Conservation (phyloP, 2,888 invertebrate genomes). For the Cantharis nigra region DNA sequence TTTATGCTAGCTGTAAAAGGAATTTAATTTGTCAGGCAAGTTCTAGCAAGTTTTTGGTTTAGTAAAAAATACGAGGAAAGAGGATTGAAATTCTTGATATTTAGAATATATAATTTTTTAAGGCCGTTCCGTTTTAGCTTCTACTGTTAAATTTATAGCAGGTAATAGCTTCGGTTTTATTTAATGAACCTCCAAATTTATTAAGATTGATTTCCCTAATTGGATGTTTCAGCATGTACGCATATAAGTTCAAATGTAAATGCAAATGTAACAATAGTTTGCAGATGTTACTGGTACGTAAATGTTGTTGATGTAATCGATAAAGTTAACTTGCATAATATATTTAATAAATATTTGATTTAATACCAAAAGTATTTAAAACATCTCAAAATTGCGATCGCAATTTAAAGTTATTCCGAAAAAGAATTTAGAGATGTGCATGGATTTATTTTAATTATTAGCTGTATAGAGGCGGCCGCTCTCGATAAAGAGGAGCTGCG, state of each 20-base stretch:
- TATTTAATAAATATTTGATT: neutral
- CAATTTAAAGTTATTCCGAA: neutral
- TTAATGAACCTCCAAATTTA: neutral
- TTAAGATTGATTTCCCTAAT: neutral
- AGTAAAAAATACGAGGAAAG: conserved; percentile 6
- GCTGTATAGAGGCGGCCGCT: neutral
- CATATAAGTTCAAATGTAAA: neutral
- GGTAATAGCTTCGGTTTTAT: neutral
- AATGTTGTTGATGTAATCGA: neutral
- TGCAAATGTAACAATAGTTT: conserved; percentile 1
- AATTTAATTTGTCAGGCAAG: conserved; percentile 22
- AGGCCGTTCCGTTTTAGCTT: neutral
- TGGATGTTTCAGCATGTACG: neutral
- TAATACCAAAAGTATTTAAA: neutral
- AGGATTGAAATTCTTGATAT: conserved; percentile 8
- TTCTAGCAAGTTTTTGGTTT: conserved; percentile 9
- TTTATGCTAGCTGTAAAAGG: conserved; percentile 14
- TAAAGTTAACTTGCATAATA: neutral
- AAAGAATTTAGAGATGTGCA: neutral
- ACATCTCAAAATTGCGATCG: neutral
- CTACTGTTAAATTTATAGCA: neutral
- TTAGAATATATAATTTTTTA: neutral
- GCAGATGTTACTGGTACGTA: neutral
- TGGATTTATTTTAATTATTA: neutral
- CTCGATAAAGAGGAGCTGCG: neutral